Evolutionary conservation across 1,140 invertebrate genomes (phyloP).

Genomic region (Hyles euphorbiae): DNA sequence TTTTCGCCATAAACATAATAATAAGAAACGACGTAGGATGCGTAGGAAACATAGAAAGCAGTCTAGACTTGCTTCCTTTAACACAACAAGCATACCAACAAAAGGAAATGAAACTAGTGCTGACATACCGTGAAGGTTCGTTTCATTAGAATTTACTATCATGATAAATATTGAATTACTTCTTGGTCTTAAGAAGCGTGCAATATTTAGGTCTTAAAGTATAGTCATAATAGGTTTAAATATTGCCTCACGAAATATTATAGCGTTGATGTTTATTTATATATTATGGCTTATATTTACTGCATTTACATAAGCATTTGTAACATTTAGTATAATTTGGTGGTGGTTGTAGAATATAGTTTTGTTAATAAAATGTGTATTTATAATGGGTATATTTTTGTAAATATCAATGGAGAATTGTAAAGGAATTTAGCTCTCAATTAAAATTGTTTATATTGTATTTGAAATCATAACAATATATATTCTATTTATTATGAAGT

Average conservation of each 20-base stretch:
- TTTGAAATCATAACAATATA: too few species aligned
- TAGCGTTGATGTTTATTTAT: too few species aligned
- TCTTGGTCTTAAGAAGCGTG: too few species aligned
- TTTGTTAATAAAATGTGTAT: conserved; percentile 9
- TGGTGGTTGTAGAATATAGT: conserved; percentile 23
- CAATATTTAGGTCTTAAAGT: too few species aligned
- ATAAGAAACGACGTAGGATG: conserved; percentile 15
- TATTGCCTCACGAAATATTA: too few species aligned
- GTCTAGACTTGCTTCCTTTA: neutral
- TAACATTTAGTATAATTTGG: conserved; percentile 17
- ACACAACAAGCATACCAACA: neutral
- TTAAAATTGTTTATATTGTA: too few species aligned
- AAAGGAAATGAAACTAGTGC: neutral
- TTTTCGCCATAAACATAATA: conserved; percentile 10
- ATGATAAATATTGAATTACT: too few species aligned
- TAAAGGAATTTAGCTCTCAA: conserved; percentile 3
- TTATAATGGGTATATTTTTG: conserved; percentile 31
- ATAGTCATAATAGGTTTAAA: too few species aligned
- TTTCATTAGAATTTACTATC: too few species aligned
- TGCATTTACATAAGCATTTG: conserved; percentile 32
- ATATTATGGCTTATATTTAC: too few species aligned
- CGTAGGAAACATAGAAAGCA: neutral
- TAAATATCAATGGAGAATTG: conserved; percentile 59
- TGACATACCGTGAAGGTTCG: neutral
- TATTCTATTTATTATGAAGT: too few species aligned